Conservation (phyloP, 2,888 invertebrate genomes). For the Mongoloraphidia duomilia region DNA sequence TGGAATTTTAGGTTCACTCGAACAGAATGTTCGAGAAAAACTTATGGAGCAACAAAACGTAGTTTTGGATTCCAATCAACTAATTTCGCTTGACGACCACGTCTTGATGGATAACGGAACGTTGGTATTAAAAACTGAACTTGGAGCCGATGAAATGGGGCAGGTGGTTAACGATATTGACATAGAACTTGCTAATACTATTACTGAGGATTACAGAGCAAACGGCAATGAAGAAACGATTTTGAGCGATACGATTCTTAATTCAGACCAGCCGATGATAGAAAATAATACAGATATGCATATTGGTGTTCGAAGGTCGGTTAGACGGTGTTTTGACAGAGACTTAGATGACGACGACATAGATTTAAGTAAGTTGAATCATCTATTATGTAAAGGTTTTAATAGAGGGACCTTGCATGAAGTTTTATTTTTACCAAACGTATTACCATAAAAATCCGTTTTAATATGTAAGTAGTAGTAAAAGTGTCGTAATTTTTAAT, state of each 20-base stretch:
- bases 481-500: no score
- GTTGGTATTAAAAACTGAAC: neutral
- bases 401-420: no score
- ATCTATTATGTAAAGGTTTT: no score
- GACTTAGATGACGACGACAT: neutral
- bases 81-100: constrained; percentile 1
- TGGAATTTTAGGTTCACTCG: neutral
- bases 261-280: no score
- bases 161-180: constrained; percentile 1
- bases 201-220: neutral
- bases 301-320: neutral
- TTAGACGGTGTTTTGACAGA: constrained; percentile 1
- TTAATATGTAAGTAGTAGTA: no score
- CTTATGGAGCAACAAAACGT: constrained; percentile 1
- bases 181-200: neutral
- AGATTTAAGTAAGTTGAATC: neutral
- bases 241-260: neutral
- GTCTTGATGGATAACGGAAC: constrained; percentile 1
- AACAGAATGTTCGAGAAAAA: neutral
- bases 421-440: no score
- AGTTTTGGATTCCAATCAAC: constrained; percentile 1
- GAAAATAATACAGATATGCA: neutral
- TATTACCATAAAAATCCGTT: no score
- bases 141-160: neutral
- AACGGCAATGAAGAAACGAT: neutral